Conservation (phyloP, 2,888 invertebrate species). For the Pantelozetes paolii region DNA sequence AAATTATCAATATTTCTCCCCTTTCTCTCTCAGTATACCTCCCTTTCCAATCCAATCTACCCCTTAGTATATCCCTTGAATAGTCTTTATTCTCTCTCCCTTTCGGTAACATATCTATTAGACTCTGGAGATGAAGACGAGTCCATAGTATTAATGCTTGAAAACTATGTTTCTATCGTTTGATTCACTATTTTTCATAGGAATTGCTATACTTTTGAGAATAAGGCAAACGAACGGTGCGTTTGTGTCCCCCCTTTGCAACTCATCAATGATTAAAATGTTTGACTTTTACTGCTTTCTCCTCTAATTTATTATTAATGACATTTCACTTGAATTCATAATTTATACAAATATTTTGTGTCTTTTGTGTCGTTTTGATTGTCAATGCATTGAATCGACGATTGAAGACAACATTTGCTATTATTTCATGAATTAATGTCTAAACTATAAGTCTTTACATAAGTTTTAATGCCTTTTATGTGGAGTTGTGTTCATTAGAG, state of each 20-base stretch:
- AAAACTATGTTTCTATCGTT: background rate
- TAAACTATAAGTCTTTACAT: too few species aligned
- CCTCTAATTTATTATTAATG: constrained; percentile 12
- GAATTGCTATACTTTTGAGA: background rate
- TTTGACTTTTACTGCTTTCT: constrained; percentile 10
- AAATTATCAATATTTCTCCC: constrained; percentile 17
- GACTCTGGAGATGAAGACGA: constrained; percentile 8
- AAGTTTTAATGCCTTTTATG: constrained; percentile 14
- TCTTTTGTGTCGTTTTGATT: background rate
- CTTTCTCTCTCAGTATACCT: background rate
- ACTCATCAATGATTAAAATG: constrained; percentile 7
- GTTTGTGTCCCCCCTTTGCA: background rate
- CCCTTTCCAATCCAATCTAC: background rate
- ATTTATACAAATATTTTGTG: constrained; percentile 1
- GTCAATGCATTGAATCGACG: background rate
- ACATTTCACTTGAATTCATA: constrained; percentile 5
- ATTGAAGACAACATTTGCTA: too few species aligned
- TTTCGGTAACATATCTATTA: constrained; percentile 24
- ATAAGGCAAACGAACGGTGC: background rate
- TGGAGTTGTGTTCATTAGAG: background rate
- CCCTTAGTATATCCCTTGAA: background rate
- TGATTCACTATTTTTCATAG: background rate
- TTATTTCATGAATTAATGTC: too few species aligned
- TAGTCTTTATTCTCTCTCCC: background rate
- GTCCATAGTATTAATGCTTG: background rate